Evolutionary conservation across 2,888 invertebrate genomes (phyloP).

Genomic region (Limnephilus lunatus): DNA sequence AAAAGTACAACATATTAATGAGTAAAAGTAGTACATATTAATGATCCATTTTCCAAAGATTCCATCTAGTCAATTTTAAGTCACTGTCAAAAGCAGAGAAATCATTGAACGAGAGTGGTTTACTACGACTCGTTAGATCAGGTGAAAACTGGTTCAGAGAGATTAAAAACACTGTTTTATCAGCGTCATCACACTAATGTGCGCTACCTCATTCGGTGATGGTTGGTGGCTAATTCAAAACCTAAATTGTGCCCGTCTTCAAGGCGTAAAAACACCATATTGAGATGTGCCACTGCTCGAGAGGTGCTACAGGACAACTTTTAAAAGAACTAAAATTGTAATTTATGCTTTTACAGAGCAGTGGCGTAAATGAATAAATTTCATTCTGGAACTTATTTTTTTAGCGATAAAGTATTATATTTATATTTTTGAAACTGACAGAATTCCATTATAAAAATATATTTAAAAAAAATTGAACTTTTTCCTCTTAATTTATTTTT

Average conservation of each 20-base stretch:
- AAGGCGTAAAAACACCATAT: not conserved
- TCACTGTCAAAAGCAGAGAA: not conserved
- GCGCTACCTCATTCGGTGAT: not conserved
- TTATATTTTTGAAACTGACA: too few species aligned
- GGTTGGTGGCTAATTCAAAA: not conserved
- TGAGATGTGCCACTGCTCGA: not conserved
- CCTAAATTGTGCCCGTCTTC: not conserved
- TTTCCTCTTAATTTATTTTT: too few species aligned
- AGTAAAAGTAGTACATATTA: too few species aligned
- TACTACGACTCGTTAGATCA: not conserved
- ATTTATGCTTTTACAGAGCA: not conserved
- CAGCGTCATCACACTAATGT: not conserved
- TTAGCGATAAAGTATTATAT: not conserved
- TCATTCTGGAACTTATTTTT: not conserved
- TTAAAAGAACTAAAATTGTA: not conserved
- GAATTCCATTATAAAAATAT: too few species aligned
- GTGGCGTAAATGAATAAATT: not conserved
- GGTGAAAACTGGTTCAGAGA: not conserved
- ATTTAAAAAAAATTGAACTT: too few species aligned
- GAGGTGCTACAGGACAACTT: not conserved
- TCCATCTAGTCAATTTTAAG: not conserved
- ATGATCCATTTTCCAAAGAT: not conserved
- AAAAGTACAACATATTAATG: too few species aligned
- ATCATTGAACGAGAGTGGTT: not conserved
- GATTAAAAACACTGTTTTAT: not conserved